Evolutionary conservation across 2,113 vertebrate species (phyloP).

Genomic region (Heterocephalus glaber): DNA sequence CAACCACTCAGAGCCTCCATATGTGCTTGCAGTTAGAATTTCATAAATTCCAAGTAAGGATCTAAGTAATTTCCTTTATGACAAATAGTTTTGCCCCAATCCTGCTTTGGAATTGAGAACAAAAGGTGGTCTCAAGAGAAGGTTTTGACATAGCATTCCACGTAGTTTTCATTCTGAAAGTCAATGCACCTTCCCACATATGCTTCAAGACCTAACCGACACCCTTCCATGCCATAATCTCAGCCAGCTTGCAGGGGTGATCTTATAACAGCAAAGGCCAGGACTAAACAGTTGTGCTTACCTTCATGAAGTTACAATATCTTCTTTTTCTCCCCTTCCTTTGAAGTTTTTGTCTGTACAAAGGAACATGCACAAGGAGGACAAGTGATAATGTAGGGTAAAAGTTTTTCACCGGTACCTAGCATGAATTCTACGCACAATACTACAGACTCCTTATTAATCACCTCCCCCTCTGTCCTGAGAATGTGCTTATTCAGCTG

Average conservation of each 20-base stretch:
- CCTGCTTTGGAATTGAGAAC: background rate
- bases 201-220: background rate
- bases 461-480: background rate
- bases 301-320: background rate
- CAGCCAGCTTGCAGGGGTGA: background rate
- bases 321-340: background rate
- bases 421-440: background rate
- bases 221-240: background rate
- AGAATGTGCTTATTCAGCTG: background rate
- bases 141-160: background rate
- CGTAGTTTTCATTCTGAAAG: background rate
- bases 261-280: background rate
- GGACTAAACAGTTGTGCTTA: background rate
- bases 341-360: background rate
- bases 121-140: background rate
- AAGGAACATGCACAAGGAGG: background rate
- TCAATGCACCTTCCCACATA: background rate
- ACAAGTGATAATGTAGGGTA: background rate
- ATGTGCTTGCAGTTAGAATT: background rate
- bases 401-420: background rate
- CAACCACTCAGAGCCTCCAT: background rate
- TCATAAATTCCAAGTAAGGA: background rate
- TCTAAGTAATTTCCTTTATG: background rate
- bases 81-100: background rate
- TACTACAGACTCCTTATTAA: slow-evolving; percentile 18